These are phyloP conservation scores for Ernsta delagoae DNA, from an alignment of 2,888 invertebrate genomes.

Conservation along the genomic window DNA sequence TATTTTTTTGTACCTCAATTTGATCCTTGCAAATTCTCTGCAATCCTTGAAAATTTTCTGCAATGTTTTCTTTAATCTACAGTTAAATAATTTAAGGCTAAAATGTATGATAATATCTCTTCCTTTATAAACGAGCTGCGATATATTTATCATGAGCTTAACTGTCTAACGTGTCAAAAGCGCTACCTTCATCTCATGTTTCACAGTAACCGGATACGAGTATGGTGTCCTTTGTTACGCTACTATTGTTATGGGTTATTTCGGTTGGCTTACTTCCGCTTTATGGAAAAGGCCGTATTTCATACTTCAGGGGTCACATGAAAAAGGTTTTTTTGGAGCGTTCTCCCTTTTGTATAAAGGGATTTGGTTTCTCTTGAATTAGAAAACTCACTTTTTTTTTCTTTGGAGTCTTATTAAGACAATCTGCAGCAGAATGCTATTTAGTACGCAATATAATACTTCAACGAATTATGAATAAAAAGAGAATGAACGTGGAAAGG, in stretches of 20 bases:
- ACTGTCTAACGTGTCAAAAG: not conserved
- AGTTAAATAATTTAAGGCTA: not conserved
- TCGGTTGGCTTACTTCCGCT: slow-evolving; percentile 5
- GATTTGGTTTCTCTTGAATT: not conserved
- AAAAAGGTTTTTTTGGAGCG: not conserved
- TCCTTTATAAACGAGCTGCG: not conserved
- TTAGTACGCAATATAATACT: too few relatives aligned
- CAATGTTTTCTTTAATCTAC: too few relatives aligned
- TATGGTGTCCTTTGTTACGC: slow-evolving; percentile 17
- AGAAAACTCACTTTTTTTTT: not conserved
- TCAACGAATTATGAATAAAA: too few relatives aligned
- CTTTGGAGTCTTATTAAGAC: not conserved
- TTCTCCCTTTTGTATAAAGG: not conserved
- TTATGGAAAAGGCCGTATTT: slow-evolving; percentile 4
- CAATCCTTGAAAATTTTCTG: too few relatives aligned
- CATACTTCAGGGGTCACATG: not conserved
- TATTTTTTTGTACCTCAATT: too few relatives aligned
- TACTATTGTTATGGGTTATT: slow-evolving; percentile 9
- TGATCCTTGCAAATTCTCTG: too few relatives aligned
- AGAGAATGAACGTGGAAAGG: too few relatives aligned
- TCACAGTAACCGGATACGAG: not conserved
- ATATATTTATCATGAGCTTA: not conserved
- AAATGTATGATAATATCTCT: not conserved
- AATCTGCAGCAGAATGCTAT: too few relatives aligned
- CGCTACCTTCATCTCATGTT: slow-evolving; percentile 10